Evolutionary conservation across 2,888 invertebrate species (phyloP).

Genomic region (Drosophila kanekoi): DNA sequence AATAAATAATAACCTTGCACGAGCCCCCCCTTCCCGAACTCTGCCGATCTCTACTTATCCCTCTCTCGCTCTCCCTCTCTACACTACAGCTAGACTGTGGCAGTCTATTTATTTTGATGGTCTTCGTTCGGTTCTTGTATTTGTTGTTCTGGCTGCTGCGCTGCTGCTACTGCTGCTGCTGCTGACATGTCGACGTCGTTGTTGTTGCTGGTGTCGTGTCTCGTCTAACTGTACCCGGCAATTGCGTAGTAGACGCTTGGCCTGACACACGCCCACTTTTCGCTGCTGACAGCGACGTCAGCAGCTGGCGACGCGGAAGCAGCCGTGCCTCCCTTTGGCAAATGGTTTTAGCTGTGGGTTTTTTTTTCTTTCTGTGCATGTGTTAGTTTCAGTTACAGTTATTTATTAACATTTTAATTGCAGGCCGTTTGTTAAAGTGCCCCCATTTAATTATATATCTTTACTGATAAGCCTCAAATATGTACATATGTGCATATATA

Average conservation of each 20-base stretch:
- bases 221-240: constrained; percentile 61
- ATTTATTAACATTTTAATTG: constrained; percentile 25
- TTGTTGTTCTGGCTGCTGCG: constrained; percentile 23
- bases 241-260: constrained; percentile 63
- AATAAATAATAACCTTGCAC: constrained; percentile 72
- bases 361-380: not conserved
- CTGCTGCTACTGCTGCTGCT: constrained; percentile 3
- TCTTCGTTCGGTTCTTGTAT: constrained; percentile 15
- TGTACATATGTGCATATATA: not conserved
- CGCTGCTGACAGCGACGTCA: constrained; percentile 36
- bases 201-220: constrained; percentile 32
- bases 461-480: constrained; percentile 2
- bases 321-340: constrained; percentile 55
- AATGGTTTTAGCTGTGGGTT: constrained; percentile 3
- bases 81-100: constrained; percentile 9
- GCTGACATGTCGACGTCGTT: constrained; percentile 1
- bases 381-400: constrained; percentile 20
- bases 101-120: constrained; percentile 39
- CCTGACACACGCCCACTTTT: constrained; percentile 68
- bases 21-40: constrained; percentile 6
- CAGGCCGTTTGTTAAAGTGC: not conserved
- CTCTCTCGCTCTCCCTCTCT: constrained; percentile 3
- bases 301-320: constrained; percentile 55
- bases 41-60: not conserved
- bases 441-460: constrained; percentile 6